Percentiles rank a stretch among this genome's conserved stretches.
Conservation (phyloP, 2,113 vertebrate genomes). For the Corythornis madagascariensis region DNA sequence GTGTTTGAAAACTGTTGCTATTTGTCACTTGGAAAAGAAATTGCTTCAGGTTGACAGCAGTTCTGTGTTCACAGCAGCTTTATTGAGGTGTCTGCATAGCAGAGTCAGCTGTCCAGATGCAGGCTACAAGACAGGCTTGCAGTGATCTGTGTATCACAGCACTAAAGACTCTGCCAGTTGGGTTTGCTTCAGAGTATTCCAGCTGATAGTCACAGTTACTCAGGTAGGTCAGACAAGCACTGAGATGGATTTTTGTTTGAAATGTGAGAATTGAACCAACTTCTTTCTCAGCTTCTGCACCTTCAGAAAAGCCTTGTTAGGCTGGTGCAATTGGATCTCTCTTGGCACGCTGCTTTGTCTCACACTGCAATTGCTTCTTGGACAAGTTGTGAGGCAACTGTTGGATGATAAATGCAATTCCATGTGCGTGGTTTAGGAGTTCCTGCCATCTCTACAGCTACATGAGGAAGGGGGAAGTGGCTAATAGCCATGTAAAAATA, state of each 20-base stretch:
- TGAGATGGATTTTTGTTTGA: neutral
- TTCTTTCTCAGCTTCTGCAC: neutral
- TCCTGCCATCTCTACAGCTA: neutral
- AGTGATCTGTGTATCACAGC: neutral
- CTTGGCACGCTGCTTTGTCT: neutral
- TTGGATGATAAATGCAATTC: conserved; percentile 10
- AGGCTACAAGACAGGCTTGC: neutral
- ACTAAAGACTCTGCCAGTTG: neutral
- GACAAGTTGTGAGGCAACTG: neutral
- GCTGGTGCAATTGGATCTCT: neutral
- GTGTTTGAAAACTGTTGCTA: neutral
- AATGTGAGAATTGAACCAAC: neutral
- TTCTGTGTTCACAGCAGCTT: neutral
- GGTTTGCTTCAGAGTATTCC: neutral
- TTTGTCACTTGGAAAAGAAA: neutral
- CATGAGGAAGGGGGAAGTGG: neutral
- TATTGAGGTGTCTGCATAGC: neutral
- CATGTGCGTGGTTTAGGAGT: neutral
- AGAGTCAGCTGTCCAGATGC: neutral
- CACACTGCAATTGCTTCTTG: neutral
- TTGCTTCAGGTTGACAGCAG: neutral
- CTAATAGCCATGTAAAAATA: conserved; percentile 15
- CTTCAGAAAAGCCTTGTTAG: neutral
- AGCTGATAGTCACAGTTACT: neutral
- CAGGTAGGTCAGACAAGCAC: neutral